Evolutionary conservation across 2,888 invertebrate species (phyloP), one percentile per base, ranked within the genome.

Genomic region (Bellardia bayeri): DNA sequence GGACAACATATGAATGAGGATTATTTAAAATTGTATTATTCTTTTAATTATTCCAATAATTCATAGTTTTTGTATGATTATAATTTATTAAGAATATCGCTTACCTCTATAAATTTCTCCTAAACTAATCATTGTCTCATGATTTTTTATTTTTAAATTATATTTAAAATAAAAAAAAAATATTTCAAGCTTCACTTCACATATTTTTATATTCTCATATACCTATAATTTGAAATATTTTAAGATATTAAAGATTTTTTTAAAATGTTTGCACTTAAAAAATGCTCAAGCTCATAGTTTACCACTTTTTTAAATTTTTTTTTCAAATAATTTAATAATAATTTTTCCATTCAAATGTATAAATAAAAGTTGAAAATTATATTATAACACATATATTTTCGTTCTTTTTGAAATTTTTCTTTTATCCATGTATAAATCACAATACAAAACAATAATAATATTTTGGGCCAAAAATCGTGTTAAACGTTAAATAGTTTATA

Each of bases 401-500:
- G 54, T 87, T 87, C 69, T 87, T 88, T 68, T 80, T 82, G 86
- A 76, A 82, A 88, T 61, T 89, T 90, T 88, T 91, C 89, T 90
- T 90, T 88, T 88, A 76, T 61, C 89, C 90, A 90, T 90, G 69
- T 61, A 42, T 61, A 51, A 82, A 90, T 91, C 91, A 89, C 30
- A 85, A 83, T 56, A 76, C 89, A 78, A 89, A 90, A 90, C 88
- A 66, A 72, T 37, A 78, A 16, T 9, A 30, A 89, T 90, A 90
- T 89, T 89, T 90, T 91, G 90, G 90, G 89, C 91, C 90, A 91
- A 90, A 58, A 92, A 91, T 88, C 88, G 80, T 75, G 69, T 69
- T 51, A 89, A 89, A 81, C 68, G 14, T 82, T 82, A 71, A 80
- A 91, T 92, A 93, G 93, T 93, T 93, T 93, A 93, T 93, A 91